Evolutionary conservation across 1,140 invertebrate species (phyloP).

Genomic region (Stratiolaelaps scimitus): DNA sequence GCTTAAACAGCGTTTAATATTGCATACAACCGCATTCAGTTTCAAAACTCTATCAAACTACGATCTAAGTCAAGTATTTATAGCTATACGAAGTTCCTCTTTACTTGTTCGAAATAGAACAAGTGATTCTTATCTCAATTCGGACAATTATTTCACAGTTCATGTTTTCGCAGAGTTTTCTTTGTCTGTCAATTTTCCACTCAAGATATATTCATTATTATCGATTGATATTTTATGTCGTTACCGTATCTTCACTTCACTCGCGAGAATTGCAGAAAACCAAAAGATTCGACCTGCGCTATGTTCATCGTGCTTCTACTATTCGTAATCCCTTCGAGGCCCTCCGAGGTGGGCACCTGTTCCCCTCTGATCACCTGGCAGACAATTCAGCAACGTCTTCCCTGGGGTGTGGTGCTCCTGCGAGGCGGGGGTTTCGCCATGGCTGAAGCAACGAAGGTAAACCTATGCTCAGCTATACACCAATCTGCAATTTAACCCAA

Average conservation of each 20-base stretch:
- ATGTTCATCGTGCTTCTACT: constrained; percentile 63
- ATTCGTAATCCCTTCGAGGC: constrained; percentile 62
- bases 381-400: constrained; percentile 41
- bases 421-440: constrained; percentile 71
- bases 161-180: too few relatives aligned
- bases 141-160: too few relatives aligned
- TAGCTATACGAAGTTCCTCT: neutral
- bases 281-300: constrained; percentile 62
- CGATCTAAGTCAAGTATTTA: too few relatives aligned
- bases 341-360: constrained; percentile 37
- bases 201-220: too few relatives aligned
- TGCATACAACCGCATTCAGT: too few relatives aligned
- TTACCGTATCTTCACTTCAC: too few relatives aligned
- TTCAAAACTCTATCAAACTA: too few relatives aligned
- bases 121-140: too few relatives aligned
- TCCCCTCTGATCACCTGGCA: constrained; percentile 40
- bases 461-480: constrained; percentile 23
- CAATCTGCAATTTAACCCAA: neutral
- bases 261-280: constrained; percentile 27
- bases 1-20: too few relatives aligned
- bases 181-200: too few relatives aligned
- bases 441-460: constrained; percentile 58
- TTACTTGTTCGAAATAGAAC: neutral
- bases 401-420: constrained; percentile 45
- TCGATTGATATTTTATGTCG: too few relatives aligned